Base-by-base conservation (phyloP, 2,797 vertebrate species). In the Simalia tracyae region DNA sequence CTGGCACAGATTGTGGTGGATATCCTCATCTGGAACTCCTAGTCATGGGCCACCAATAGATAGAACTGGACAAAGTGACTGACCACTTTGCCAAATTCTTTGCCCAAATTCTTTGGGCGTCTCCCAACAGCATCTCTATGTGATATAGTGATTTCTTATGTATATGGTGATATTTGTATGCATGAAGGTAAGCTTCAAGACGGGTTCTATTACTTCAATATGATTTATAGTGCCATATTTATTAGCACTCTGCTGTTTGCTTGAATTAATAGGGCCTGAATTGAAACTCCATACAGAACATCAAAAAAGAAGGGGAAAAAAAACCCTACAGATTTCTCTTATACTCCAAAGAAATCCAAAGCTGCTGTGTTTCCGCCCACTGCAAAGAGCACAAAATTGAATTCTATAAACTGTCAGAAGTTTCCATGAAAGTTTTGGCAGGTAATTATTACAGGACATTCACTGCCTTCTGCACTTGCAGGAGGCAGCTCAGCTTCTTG, bases 321-420 rank as follows among this genome's bases (percentile, higher is more conserved):
- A 15, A 24, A n/a, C 61, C 19, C 10, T 85, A 46, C 5, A 46
- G 50, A 86, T 89, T 86, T 89, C 36, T 89, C 31, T 86, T 86
- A 57, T 85, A 87, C 50, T 60, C 54, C 36, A 66, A 36, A 59
- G 4, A 87, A 61, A 63, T 24, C 36, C 68, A 87, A 89, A 10
- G n/a, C 84, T 54, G 76, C 22, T 81, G n/a, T 56, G 76, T 92
- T 92, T 81, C 57, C 76, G n/a, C 64, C 68, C 15, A 90, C n/a
- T 81, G 57, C 28, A 87, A 87, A 61, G 42, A 87, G n/a, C 61
- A 86, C 66, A 92, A 87, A 87, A 92, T 92, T 92, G 88, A 90
- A 92, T 92, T 89, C 63, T 57, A 72, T 86, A 89, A 92, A 84
- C 91, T 89, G 88, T 90, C 92, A 81, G 84, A 90, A 50, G 61